Conservation (phyloP, 2,113 vertebrate species). For the Dromaius novaehollandiae region DNA sequence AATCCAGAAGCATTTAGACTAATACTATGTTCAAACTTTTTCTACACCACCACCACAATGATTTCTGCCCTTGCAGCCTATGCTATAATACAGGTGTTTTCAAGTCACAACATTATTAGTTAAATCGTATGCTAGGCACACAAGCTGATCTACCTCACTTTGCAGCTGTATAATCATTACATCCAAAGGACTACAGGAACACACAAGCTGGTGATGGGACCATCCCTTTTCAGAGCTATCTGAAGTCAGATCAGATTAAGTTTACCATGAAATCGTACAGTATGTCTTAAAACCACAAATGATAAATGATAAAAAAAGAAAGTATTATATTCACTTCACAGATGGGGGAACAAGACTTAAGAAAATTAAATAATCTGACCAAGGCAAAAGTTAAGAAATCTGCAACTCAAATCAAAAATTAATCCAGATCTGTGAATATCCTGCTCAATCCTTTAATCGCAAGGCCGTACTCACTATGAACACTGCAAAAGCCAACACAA, state of each 20-base stretch:
- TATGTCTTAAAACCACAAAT: not conserved
- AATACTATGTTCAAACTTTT: not conserved
- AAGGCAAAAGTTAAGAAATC: not conserved
- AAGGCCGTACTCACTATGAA: not conserved
- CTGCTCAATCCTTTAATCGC: not conserved
- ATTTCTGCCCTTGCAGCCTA: not conserved
- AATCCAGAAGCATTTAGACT: not conserved
- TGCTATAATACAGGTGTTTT: not conserved
- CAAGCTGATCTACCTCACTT: not conserved
- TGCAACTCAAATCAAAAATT: not conserved
- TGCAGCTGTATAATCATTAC: not conserved
- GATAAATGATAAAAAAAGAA: not conserved
- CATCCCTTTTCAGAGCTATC: not conserved
- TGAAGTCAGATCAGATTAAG: not conserved
- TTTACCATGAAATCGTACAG: not conserved
- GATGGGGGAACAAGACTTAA: not conserved
- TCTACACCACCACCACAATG: not conserved
- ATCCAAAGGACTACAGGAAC: not conserved
- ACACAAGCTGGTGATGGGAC: not conserved
- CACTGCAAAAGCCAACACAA: not conserved
- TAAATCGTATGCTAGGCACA: not conserved
- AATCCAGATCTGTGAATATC: not conserved
- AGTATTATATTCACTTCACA: not conserved
- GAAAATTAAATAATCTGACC: not conserved
- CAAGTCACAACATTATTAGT: not conserved